phyloP scores from a whole-genome alignment of 2,113 vertebrate genomes.

The Leptobrachium leishanense region DNA sequence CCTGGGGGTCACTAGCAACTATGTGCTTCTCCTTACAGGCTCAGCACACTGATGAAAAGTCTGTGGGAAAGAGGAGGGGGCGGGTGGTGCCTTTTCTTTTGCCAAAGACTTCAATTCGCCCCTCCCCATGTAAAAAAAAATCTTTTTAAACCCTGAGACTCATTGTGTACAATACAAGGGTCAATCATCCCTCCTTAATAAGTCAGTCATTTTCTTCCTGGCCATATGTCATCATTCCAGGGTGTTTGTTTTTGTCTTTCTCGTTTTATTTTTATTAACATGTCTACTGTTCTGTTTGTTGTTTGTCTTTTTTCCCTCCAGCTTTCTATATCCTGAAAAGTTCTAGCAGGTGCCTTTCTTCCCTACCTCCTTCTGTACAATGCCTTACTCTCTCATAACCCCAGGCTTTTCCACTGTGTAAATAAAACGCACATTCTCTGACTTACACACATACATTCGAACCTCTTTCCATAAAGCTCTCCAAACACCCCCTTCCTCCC shows the following conservation, averaged over 20 bases:
- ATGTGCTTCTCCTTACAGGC: background rate
- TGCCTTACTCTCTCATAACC: background rate
- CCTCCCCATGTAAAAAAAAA: slow-evolving; percentile 17
- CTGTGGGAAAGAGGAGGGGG: slow-evolving; percentile 10
- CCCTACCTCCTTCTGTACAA: background rate
- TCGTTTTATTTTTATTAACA: background rate
- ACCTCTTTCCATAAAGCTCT: background rate
- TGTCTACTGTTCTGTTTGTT: background rate
- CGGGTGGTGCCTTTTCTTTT: slow-evolving; percentile 17
- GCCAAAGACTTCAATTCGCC: slow-evolving; percentile 14
- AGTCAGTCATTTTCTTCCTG: background rate
- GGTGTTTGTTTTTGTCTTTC: background rate
- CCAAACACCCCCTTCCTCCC: background rate
- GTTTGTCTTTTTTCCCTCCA: background rate
- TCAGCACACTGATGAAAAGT: slow-evolving; percentile 6
- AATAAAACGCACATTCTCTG: background rate
- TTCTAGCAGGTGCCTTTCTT: background rate
- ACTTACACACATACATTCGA: background rate
- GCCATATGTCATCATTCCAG: background rate
- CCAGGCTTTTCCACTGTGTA: background rate
- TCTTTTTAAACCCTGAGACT: slow-evolving; percentile 13
- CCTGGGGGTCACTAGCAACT: background rate
- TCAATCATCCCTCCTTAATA: slow-evolving; percentile 10
- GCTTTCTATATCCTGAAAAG: background rate
- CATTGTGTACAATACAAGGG: slow-evolving; percentile 22